These are phyloP conservation scores for Lagopus leucura DNA, from an alignment of 2,113 vertebrate species.

Conservation along the genomic window DNA sequence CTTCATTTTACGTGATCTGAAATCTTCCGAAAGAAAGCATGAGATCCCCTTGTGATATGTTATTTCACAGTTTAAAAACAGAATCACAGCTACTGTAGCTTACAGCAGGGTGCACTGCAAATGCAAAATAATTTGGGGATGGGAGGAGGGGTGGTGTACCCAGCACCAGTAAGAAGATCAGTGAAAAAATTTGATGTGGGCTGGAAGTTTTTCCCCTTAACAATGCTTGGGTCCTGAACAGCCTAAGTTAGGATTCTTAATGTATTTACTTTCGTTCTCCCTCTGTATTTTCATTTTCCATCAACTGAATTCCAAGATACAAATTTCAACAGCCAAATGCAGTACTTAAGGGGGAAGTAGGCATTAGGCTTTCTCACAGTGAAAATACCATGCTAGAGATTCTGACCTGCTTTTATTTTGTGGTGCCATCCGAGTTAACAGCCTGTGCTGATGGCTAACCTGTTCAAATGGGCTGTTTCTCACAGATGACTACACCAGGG, in stretches of 20 bases:
- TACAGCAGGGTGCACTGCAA: constrained; percentile 59
- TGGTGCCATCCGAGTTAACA: constrained; percentile 46
- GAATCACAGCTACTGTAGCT: constrained; percentile 72
- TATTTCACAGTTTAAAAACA: constrained; percentile 79
- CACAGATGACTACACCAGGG: background rate
- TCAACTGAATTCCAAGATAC: constrained; percentile 13
- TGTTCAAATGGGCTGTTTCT: background rate
- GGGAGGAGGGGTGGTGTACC: constrained; percentile 10
- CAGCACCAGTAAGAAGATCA: constrained; percentile 54
- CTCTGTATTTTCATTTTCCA: background rate
- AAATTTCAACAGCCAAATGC: constrained; percentile 50
- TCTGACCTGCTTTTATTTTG: constrained; percentile 41
- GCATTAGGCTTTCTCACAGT: background rate
- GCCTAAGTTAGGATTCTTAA: background rate
- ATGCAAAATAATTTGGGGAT: constrained; percentile 42
- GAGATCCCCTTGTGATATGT: constrained; percentile 67
- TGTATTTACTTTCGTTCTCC: background rate
- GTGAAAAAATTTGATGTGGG: constrained; percentile 31
- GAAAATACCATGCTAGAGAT: background rate
- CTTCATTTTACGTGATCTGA: constrained; percentile 52
- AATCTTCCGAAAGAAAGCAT: constrained; percentile 11
- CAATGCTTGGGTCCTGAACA: constrained; percentile 30
- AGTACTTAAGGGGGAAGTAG: constrained; percentile 55
- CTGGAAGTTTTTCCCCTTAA: constrained; percentile 24
- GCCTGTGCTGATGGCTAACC: background rate